phyloP scores from a whole-genome alignment of 2,888 invertebrate species.

The Xestia rhomboidea region DNA sequence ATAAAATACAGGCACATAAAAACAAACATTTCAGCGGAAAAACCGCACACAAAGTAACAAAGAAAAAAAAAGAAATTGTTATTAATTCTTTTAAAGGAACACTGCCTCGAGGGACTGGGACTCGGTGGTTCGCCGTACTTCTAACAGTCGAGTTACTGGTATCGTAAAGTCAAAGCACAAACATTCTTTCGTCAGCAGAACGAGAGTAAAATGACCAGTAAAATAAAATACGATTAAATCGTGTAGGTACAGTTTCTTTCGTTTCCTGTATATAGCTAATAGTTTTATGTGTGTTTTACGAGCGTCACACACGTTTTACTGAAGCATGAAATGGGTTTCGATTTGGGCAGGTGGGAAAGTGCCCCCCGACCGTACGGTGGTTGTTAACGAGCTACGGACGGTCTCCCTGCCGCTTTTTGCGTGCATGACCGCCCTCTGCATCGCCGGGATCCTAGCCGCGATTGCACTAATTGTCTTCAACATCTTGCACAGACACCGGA shows the following conservation, averaged over 20 bases:
- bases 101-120: conserved; percentile 41
- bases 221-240: conserved; percentile 37
- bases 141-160: conserved; percentile 57
- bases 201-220: conserved; percentile 27
- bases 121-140: conserved; percentile 33
- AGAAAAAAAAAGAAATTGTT: conserved; percentile 47
- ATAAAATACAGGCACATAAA: conserved; percentile 61
- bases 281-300: conserved; percentile 62
- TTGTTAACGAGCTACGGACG: conserved; percentile 95
- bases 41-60: conserved; percentile 43
- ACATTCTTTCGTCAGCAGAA: conserved; percentile 45
- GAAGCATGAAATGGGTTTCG: conserved; percentile 60
- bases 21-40: conserved; percentile 37
- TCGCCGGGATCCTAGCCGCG: conserved; percentile 96
- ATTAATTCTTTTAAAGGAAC: conserved; percentile 60
- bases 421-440: conserved; percentile 97
- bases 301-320: conserved; percentile 55
- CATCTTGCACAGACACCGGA: conserved; percentile 96
- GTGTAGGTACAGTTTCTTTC: conserved; percentile 28
- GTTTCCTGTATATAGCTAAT: conserved; percentile 46
- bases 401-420: conserved; percentile 97
- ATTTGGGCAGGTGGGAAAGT: conserved; percentile 94
- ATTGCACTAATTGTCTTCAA: conserved; percentile 97
- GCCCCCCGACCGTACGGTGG: conserved; percentile 98
- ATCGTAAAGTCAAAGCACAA: conserved; percentile 53